phyloP scores from a whole-genome alignment of 2,888 invertebrate genomes.

The Uropetala carovei region DNA sequence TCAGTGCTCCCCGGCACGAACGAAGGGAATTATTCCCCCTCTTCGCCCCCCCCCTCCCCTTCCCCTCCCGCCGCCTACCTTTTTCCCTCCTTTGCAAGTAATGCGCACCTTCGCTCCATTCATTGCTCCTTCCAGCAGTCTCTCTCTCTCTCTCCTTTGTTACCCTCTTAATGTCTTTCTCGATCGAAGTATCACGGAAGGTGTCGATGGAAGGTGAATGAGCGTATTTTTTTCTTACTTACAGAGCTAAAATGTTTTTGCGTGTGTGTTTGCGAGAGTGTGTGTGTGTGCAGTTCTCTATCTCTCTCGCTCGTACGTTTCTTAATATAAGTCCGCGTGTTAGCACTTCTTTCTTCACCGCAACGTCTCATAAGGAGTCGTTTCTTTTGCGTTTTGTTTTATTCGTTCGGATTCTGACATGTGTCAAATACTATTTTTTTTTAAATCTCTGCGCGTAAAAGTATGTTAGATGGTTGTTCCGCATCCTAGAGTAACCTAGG shows the following conservation, averaged over 20 bases:
- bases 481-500: no score
- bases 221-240: neutral
- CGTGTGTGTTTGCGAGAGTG: no score
- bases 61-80: neutral
- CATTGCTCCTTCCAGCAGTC: constrained; percentile 11
- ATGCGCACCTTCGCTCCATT: constrained; percentile 48
- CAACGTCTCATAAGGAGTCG: neutral
- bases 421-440: no score
- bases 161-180: constrained; percentile 43
- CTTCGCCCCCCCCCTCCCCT: neutral
- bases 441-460: no score
- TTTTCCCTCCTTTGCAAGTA: constrained; percentile 46
- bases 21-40: constrained; percentile 48
- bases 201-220: constrained; percentile 57
- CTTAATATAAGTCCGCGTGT: neutral
- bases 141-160: neutral
- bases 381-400: neutral
- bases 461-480: no score
- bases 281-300: neutral
- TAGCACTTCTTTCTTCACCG: neutral
- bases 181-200: constrained; percentile 60
- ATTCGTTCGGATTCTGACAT: no score
- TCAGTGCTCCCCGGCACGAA: constrained; percentile 56
- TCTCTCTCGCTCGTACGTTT: neutral
- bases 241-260: neutral